Conservation (phyloP, 2,113 vertebrate species). For the Nibea albiflora region DNA sequence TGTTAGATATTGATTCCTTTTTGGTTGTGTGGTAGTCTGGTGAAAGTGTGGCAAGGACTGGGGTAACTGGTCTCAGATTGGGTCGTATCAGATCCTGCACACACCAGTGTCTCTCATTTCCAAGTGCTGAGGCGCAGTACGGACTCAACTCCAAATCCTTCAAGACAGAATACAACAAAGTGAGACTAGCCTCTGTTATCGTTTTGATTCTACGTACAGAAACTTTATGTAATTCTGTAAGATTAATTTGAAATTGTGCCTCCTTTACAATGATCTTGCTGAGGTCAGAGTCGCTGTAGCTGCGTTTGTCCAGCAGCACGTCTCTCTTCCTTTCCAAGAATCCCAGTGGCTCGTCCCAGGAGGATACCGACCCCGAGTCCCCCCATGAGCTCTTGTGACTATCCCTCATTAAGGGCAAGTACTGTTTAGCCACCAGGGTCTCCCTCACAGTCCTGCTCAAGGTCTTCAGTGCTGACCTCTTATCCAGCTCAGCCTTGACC, state of each 20-base stretch:
- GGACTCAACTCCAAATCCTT: slow-evolving; percentile 72
- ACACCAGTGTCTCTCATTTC: slow-evolving; percentile 60
- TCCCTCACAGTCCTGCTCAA: slow-evolving; percentile 78
- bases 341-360: slow-evolving; percentile 81
- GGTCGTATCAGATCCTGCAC: slow-evolving; percentile 39
- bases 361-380: slow-evolving; percentile 62
- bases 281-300: slow-evolving; percentile 86
- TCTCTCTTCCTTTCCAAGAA: slow-evolving; percentile 80
- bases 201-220: not conserved
- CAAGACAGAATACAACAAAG: slow-evolving; percentile 34
- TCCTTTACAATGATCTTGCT: slow-evolving; percentile 75
- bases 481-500: slow-evolving; percentile 79
- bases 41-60: slow-evolving; percentile 3
- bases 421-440: slow-evolving; percentile 76
- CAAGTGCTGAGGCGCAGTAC: slow-evolving; percentile 37
- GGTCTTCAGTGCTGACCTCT: slow-evolving; percentile 68
- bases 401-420: slow-evolving; percentile 72
- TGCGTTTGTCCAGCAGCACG: slow-evolving; percentile 80
- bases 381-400: slow-evolving; percentile 29
- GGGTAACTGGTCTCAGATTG: slow-evolving; percentile 59
- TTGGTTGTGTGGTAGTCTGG: slow-evolving; percentile 33
- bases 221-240: not conserved
- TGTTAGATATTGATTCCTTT: slow-evolving; percentile 33
- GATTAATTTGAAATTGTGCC: slow-evolving; percentile 48
- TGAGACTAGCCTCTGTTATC: slow-evolving; percentile 2